Evolutionary conservation across 2,888 invertebrate species (phyloP).

Genomic region (Nymphalis c-album): DNA sequence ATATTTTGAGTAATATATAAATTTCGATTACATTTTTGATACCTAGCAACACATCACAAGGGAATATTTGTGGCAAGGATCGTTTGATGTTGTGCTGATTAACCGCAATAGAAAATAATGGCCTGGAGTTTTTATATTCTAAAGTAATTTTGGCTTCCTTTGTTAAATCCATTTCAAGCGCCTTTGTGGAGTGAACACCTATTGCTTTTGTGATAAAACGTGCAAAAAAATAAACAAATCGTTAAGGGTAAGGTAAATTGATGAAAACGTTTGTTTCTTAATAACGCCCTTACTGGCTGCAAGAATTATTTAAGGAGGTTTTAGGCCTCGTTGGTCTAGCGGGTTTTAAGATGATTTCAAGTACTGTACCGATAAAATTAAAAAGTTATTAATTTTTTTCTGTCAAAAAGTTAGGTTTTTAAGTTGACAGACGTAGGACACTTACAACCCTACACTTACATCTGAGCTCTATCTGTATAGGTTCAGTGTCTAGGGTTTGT

Average conservation of each 20-base stretch:
- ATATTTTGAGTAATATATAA: no score
- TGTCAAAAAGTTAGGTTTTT: no score
- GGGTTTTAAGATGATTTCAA: no score
- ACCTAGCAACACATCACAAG: constrained; percentile 25
- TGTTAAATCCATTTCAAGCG: constrained; percentile 17
- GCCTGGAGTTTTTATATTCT: constrained; percentile 19
- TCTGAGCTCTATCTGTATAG: no score
- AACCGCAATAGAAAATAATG: constrained; percentile 37
- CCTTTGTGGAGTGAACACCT: constrained; percentile 23
- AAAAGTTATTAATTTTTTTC: no score
- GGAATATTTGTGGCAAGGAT: constrained; percentile 25
- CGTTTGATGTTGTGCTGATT: constrained; percentile 35
- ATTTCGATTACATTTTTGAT: constrained; percentile 9
- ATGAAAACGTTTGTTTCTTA: neutral
- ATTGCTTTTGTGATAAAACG: constrained; percentile 5
- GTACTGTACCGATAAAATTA: no score
- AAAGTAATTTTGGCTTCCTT: constrained; percentile 27
- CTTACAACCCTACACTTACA: no score
- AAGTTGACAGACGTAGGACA: no score
- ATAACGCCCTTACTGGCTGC: no score
- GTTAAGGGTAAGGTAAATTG: neutral
- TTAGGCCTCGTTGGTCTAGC: no score
- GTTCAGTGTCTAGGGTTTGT: no score
- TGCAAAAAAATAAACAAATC: neutral
- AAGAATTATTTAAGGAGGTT: no score